These are phyloP conservation scores for Gallinago stenura DNA, from an alignment of 2,797 vertebrate species.

Conservation along the genomic window DNA sequence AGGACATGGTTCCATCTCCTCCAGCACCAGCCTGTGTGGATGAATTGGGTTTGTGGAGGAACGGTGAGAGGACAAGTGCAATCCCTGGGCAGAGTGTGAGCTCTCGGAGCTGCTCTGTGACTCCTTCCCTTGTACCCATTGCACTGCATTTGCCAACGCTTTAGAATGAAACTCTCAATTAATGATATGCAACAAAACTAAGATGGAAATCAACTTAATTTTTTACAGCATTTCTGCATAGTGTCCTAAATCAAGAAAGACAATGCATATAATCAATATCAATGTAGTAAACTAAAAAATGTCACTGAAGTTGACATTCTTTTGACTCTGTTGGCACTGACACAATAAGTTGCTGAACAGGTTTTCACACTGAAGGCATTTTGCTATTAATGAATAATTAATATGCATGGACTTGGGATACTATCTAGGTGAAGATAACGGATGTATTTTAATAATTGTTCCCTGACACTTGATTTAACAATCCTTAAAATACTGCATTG, in stretches of 20 bases:
- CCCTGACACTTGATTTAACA: constrained; percentile 12
- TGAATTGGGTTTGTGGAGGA: fast-evolving
- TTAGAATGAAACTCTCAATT: neutral
- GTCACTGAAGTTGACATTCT: neutral
- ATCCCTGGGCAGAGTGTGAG: neutral
- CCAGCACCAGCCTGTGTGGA: neutral
- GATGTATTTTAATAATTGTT: constrained; percentile 26
- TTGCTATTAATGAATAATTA: constrained; percentile 23
- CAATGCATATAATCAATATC: neutral
- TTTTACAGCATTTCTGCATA: neutral
- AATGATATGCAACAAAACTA: neutral
- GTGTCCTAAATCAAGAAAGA: neutral
- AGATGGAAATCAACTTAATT: neutral
- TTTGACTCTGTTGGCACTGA: neutral
- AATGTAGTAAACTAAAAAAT: constrained; percentile 5
- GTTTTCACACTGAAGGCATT: neutral
- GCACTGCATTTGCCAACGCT: neutral
- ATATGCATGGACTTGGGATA: neutral
- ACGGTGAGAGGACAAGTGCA: neutral
- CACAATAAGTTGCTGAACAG: neutral
- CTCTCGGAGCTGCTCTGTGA: fast-evolving
- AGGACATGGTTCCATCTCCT: neutral
- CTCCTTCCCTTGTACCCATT: neutral
- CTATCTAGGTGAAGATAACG: neutral
- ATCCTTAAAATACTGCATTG: constrained; percentile 31